Evolutionary conservation across 2,888 invertebrate genomes (phyloP).

Genomic region (Ochlodes sylvanus): DNA sequence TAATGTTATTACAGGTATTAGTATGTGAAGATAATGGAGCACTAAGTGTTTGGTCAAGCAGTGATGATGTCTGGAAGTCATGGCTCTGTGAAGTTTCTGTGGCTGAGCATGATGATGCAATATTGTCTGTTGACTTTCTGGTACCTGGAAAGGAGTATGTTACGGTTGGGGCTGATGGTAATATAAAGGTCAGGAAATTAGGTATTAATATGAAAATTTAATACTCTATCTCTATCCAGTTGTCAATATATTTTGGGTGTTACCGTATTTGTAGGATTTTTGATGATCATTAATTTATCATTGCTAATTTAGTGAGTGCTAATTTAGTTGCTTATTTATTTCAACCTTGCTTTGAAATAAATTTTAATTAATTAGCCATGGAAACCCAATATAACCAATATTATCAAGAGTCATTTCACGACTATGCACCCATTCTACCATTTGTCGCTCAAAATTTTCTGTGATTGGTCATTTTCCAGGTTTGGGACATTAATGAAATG

Average conservation of each 20-base stretch:
- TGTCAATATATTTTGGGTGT: too few species aligned
- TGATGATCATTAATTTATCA: too few species aligned
- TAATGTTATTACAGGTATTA: conserved; percentile 60
- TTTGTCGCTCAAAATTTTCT: too few species aligned
- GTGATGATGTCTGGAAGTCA: conserved; percentile 62
- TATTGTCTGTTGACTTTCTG: conserved; percentile 67
- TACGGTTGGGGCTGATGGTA: conserved; percentile 76
- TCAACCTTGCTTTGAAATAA: too few species aligned
- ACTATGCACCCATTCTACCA: too few species aligned
- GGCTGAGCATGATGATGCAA: conserved; percentile 74
- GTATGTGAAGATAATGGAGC: conserved; percentile 78
- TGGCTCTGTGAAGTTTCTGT: conserved; percentile 69
- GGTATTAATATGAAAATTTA: background rate
- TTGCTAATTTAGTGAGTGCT: too few species aligned
- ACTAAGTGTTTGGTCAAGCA: conserved; percentile 67
- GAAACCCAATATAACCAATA: too few species aligned
- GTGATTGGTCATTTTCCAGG: conserved; percentile 51
- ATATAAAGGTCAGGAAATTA: conserved; percentile 65
- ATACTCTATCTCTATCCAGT: too few species aligned
- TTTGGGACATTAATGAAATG: conserved; percentile 80
- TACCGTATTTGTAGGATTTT: too few species aligned
- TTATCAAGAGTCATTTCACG: too few species aligned
- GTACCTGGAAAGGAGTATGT: conserved; percentile 66
- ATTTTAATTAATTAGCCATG: too few species aligned
- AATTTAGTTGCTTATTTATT: too few species aligned